These are phyloP conservation scores for Drosophila recens DNA, from an alignment of 2,888 invertebrate genomes.

Conservation along the genomic window DNA sequence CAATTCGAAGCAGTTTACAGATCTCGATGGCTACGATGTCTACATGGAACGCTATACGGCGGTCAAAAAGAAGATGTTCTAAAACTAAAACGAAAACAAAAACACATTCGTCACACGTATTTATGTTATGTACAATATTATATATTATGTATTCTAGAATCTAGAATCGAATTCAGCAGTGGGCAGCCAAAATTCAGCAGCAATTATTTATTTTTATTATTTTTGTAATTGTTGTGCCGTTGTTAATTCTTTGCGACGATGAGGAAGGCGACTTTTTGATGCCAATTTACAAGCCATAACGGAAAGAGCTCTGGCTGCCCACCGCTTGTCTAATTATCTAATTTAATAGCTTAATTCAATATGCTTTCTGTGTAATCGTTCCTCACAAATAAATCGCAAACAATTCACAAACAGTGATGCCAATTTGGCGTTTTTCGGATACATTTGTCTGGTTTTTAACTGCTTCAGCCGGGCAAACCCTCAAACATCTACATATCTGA, in stretches of 20 bases:
- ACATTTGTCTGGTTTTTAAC: no score
- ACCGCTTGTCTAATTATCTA: conserved; percentile 40
- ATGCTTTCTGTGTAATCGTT: conserved; percentile 31
- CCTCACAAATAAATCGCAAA: conserved; percentile 22
- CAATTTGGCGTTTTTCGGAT: neutral
- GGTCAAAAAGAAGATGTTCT: conserved; percentile 98
- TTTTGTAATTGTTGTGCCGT: no score
- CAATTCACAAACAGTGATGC: neutral
- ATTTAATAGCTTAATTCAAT: conserved; percentile 58
- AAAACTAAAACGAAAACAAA: conserved; percentile 54
- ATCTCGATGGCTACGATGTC: conserved; percentile 95
- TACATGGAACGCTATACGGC: conserved; percentile 98
- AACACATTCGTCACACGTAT: conserved; percentile 9
- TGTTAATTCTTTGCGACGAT: no score
- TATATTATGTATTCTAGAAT: conserved; percentile 2
- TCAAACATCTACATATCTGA: no score
- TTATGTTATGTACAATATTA: conserved; percentile 14
- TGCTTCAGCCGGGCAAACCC: no score
- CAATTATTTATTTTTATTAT: neutral
- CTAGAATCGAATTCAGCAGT: neutral
- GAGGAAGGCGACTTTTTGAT: no score
- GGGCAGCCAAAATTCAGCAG: neutral
- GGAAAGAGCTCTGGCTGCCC: neutral
- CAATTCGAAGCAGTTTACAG: conserved; percentile 94
- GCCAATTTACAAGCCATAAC: no score